These are phyloP conservation scores for Nothoprocta pentlandii DNA, from an alignment of 2,113 vertebrate genomes.

Conservation along the genomic window DNA sequence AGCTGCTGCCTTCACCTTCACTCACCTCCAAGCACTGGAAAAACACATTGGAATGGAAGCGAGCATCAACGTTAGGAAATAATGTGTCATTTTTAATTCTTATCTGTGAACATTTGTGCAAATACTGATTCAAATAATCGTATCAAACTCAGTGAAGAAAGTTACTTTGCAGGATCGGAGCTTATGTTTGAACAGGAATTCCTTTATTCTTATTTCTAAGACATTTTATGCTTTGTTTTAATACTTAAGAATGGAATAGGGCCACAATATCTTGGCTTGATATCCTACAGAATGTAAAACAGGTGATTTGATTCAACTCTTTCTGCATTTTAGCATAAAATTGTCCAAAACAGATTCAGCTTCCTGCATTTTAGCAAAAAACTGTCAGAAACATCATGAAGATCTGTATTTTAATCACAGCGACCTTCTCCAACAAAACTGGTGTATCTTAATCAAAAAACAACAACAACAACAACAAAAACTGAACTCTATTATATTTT, in stretches of 20 bases:
- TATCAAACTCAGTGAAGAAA: neutral
- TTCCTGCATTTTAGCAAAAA: too few relatives aligned
- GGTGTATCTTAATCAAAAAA: neutral
- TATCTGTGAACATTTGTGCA: neutral
- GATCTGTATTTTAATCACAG: neutral
- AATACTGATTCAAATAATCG: neutral
- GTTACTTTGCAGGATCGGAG: neutral
- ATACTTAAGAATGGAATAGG: neutral
- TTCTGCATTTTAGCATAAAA: neutral
- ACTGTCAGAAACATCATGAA: neutral
- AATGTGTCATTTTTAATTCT: neutral
- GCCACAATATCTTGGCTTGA: neutral
- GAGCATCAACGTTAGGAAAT: neutral
- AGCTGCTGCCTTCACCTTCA: neutral
- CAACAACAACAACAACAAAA: too few relatives aligned
- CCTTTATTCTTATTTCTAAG: neutral
- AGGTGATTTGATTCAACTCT: neutral
- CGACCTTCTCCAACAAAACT: neutral
- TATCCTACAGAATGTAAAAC: neutral
- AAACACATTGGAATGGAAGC: neutral
- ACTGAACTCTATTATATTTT: neutral
- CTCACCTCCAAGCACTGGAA: accelerated
- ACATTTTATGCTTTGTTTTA: neutral
- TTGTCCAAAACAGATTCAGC: too few relatives aligned
- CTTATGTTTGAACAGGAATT: neutral